Base-by-base conservation (phyloP, 2,113 vertebrate species). In the Ammospiza nelsoni region DNA sequence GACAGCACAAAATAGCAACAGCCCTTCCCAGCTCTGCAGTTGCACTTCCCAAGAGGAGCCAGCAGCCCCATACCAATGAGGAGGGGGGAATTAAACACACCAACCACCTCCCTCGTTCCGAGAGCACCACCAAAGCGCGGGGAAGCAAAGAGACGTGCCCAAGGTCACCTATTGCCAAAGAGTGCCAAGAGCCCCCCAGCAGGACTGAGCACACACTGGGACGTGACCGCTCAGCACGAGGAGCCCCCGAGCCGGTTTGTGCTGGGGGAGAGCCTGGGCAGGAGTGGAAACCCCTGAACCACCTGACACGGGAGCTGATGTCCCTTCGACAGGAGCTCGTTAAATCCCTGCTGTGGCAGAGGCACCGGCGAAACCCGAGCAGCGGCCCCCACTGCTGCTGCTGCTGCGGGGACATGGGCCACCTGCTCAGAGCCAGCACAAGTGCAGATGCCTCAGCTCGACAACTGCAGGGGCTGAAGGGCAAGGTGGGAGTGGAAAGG, bases 381-480 rank as follows among this genome's bases (percentile, higher is more conserved):
- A 4, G 78, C 1, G 19, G 74, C 92, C 89, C 73, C 82, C 67
- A 31, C 58, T 24, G n/a, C 20, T 52, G 51, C 51, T 28, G 51
- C 52, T 1, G 4, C 82, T 23, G 57, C 3, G 15, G 72, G 90
- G 87, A 43, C 92, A 54, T 2, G 3, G 13, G 85, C 94, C 94
- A 94, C 94, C 95, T 96, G 95, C 95, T 96, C 81, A 1, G 2
- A 61, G 84, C 29, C 5, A 0, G 80, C 90, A 46, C 92, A 84
- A 96, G 94, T 89, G 95, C 7, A 5, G 87, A 94, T 91, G 87
- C 90, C 94, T 81, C 84, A 33, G 90, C 59, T 76, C 23, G 43
- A 93, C 95, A 96, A 91, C 95, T 91, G 92, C 87, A 71, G 73
- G 69, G 69, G 51, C 37, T 69, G 84, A 94, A 96, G 87, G 92